Conservation (phyloP, 2,888 invertebrate species). For the Leptarthrus brevirostris region DNA sequence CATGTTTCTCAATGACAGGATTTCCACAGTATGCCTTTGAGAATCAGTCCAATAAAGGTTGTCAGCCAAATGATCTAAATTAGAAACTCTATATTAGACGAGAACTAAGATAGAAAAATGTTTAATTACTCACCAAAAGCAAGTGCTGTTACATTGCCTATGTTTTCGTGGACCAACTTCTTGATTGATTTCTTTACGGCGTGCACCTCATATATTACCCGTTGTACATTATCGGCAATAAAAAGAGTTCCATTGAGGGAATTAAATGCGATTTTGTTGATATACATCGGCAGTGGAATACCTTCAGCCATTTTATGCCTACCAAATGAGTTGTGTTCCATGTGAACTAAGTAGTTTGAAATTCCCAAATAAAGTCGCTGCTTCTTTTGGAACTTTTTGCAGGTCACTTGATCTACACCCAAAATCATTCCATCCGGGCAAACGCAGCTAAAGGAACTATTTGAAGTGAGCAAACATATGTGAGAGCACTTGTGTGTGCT, state of each 20-base stretch:
- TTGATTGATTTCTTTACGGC: conserved; percentile 57
- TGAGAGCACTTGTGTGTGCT: conserved; percentile 74
- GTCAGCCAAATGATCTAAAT: conserved; percentile 76
- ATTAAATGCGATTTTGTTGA: conserved; percentile 78
- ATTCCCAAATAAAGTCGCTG: conserved; percentile 68
- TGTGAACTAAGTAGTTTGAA: conserved; percentile 70
- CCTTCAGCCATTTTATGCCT: conserved; percentile 71
- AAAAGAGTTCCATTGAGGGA: conserved; percentile 69
- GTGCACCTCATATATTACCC: conserved; percentile 67
- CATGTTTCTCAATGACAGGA: conserved; percentile 72
- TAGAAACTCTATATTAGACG: background rate
- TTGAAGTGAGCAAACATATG: conserved; percentile 78
- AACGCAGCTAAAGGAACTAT: conserved; percentile 73
- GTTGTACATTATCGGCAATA: conserved; percentile 69
- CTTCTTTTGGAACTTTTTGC: conserved; percentile 68
- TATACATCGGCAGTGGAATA: conserved; percentile 68
- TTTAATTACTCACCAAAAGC: conserved; percentile 69
- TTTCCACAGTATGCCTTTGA: conserved; percentile 74
- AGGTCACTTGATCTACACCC: conserved; percentile 69
- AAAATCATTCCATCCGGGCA: conserved; percentile 81
- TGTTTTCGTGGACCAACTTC: conserved; percentile 64
- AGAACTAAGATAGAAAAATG: background rate
- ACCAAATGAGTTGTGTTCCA: conserved; percentile 77
- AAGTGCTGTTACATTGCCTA: conserved; percentile 71
- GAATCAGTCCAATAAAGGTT: conserved; percentile 80